Evolutionary conservation across 1,140 invertebrate genomes (phyloP).

Genomic region (Orchestia grillus): DNA sequence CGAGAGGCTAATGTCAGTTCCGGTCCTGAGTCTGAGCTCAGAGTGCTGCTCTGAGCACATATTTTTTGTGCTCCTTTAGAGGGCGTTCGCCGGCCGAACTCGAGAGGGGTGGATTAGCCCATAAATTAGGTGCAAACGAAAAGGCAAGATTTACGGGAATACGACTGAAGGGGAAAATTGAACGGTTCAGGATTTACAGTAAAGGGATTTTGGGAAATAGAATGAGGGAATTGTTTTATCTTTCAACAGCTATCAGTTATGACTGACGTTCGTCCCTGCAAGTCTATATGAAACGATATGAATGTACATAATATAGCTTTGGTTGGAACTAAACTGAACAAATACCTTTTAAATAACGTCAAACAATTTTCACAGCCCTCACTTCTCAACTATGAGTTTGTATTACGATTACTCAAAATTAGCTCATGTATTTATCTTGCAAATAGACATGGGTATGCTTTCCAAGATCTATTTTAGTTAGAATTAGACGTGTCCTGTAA

Average conservation of each 20-base stretch:
- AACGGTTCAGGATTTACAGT: constrained; percentile 29
- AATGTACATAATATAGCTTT: neutral
- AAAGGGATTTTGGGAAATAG: constrained; percentile 23
- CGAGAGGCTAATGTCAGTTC: neutral
- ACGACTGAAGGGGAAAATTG: constrained; percentile 25
- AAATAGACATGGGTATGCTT: no score
- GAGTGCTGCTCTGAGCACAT: neutral
- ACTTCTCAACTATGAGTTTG: no score
- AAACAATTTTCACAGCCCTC: no score
- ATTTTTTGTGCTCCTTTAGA: constrained; percentile 11
- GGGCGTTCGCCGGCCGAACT: constrained; percentile 1
- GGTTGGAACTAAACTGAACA: no score
- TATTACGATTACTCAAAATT: no score
- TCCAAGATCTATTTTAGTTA: no score
- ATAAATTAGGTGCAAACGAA: constrained; percentile 46
- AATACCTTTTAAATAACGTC: no score
- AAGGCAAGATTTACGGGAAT: constrained; percentile 38
- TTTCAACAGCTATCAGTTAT: neutral
- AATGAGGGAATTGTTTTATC: neutral
- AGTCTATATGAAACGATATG: neutral
- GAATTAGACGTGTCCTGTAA: no score
- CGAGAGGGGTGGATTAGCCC: constrained; percentile 41
- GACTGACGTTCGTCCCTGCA: neutral
- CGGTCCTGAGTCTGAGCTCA: neutral
- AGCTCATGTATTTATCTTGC: no score